Evolutionary conservation across 2,113 vertebrate species (phyloP).

Genomic region (Fulmarus glacialis): DNA sequence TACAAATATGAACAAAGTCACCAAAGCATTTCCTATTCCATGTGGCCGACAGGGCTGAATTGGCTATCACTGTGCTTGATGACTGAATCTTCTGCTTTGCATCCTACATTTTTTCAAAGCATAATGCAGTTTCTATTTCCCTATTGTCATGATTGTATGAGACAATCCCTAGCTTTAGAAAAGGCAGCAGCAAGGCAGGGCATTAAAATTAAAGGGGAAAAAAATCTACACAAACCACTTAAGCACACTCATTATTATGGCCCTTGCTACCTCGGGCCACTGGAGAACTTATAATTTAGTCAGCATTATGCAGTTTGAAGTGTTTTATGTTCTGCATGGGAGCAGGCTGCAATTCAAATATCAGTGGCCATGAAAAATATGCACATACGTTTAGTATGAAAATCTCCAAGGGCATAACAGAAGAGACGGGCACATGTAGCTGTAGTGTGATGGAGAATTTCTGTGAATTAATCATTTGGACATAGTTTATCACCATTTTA

Average conservation of each 20-base stretch:
- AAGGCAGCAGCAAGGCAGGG: constrained; percentile 51
- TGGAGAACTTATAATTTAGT: constrained; percentile 94
- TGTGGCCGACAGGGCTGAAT: neutral
- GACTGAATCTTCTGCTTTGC: constrained; percentile 39
- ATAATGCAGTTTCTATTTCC: constrained; percentile 38
- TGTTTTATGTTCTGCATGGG: constrained; percentile 93
- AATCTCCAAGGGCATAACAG: constrained; percentile 93
- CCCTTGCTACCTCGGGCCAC: constrained; percentile 87
- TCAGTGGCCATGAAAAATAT: constrained; percentile 97
- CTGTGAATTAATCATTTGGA: constrained; percentile 87
- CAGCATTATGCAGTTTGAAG: constrained; percentile 95
- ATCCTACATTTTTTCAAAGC: constrained; percentile 21
- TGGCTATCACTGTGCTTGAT: neutral
- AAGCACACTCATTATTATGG: constrained; percentile 92
- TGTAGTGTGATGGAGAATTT: constrained; percentile 80
- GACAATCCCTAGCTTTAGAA: constrained; percentile 52
- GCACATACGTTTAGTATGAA: constrained; percentile 97
- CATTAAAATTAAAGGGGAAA: constrained; percentile 71
- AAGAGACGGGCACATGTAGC: constrained; percentile 90
- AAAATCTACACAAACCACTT: constrained; percentile 82
- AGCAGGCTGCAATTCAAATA: constrained; percentile 91
- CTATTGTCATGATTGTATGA: constrained; percentile 60
- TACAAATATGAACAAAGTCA: neutral
- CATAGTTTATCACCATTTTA: constrained; percentile 88
- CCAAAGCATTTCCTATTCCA: neutral